phyloP scores from a whole-genome alignment of 2,113 vertebrate species.

The Mystacornis crossleyi region DNA sequence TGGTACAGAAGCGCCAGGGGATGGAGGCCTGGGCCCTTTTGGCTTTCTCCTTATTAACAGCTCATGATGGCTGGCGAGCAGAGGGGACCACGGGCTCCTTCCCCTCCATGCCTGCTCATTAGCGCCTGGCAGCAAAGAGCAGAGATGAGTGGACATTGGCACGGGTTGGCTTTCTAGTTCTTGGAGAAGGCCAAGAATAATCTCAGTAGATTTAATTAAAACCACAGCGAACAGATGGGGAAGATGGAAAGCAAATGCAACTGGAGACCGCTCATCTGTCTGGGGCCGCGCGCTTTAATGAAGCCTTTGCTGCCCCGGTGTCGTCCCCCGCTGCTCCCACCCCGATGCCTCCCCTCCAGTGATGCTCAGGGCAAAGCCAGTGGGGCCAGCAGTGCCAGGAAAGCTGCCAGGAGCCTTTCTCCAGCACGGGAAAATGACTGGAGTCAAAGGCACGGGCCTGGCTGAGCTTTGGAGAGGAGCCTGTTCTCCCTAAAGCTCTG shows the following conservation, averaged over 20 bases:
- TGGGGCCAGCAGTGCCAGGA: conserved; percentile 56
- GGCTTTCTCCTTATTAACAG: conserved; percentile 91
- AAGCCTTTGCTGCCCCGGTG: conserved; percentile 81
- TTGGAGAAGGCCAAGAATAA: conserved; percentile 83
- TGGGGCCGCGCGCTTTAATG: conserved; percentile 82
- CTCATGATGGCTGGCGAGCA: conserved; percentile 88
- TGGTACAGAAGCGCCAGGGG: conserved; percentile 52
- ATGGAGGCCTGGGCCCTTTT: conserved; percentile 77
- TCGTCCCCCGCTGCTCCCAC: conserved; percentile 42
- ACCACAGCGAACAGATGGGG: conserved; percentile 94
- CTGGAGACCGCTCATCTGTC: conserved; percentile 93
- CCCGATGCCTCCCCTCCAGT: conserved; percentile 78
- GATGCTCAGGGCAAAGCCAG: conserved; percentile 65
- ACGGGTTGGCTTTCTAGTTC: conserved; percentile 79
- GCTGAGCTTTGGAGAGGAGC: neutral
- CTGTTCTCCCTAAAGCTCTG: neutral
- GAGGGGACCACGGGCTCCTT: conserved; percentile 61
- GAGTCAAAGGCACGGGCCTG: neutral
- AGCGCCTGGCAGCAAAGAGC: conserved; percentile 89
- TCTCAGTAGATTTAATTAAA: conserved; percentile 99
- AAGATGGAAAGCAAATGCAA: conserved; percentile 89
- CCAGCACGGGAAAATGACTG: neutral
- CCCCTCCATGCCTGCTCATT: conserved; percentile 85
- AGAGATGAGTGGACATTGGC: conserved; percentile 91
- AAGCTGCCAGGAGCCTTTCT: conserved; percentile 67